Percentiles rank a stretch among this genome's conserved stretches.
These are phyloP conservation scores for Corythaeola cristata DNA, from an alignment of 2,113 vertebrate genomes.

Conservation along the genomic window DNA sequence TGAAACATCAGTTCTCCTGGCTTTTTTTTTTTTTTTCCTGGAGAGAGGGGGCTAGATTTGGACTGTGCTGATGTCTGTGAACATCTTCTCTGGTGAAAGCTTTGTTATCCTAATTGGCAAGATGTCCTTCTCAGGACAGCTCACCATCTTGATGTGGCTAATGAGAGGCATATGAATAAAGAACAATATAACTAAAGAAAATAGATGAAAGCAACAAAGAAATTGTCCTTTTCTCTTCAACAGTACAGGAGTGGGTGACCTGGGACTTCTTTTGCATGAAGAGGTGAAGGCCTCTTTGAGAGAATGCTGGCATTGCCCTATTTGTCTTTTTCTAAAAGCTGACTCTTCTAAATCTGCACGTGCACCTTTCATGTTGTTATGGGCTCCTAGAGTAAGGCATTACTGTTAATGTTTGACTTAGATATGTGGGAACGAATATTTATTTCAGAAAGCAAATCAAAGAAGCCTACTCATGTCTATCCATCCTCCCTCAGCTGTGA, in stretches of 20 bases:
- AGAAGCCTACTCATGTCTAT: conserved; percentile 23
- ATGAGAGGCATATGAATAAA: not conserved
- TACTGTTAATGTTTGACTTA: conserved; percentile 55
- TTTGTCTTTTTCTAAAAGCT: not conserved
- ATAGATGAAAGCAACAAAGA: not conserved
- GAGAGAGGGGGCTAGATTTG: not conserved
- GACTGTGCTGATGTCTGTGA: not conserved
- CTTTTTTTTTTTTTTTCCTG: not conserved
- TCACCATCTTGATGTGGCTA: not conserved
- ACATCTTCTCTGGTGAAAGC: not conserved
- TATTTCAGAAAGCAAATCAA: conserved; percentile 28
- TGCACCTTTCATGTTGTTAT: not conserved
- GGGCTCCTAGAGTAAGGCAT: not conserved
- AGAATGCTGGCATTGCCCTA: not conserved
- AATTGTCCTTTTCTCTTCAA: not conserved
- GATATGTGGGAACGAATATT: conserved; percentile 34
- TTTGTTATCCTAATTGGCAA: not conserved
- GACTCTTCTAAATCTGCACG: not conserved
- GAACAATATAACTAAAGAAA: not conserved
- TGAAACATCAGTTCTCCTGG: not conserved
- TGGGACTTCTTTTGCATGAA: not conserved
- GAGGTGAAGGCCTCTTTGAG: not conserved
- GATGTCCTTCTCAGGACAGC: not conserved
- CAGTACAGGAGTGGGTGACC: not conserved
- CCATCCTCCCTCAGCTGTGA: conserved; percentile 25